Conservation (phyloP, 2,797 vertebrate species). For the Percopsis omiscomaycus region DNA sequence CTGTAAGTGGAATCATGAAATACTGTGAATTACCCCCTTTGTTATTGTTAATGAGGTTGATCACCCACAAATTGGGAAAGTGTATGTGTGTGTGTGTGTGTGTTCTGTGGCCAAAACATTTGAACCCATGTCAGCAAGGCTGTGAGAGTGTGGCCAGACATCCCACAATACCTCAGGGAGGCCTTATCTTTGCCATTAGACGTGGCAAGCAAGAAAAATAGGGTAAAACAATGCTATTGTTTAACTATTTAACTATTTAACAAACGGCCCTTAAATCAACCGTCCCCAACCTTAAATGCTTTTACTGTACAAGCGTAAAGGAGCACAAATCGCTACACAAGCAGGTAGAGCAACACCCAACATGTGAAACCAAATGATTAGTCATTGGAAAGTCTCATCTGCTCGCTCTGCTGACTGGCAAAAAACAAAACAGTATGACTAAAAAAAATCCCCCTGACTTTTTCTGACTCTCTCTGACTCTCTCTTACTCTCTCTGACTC, state of each 20-base stretch:
- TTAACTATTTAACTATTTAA: constrained; percentile 1
- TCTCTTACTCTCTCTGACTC: neutral
- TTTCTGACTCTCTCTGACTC: neutral
- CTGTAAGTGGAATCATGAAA: constrained; percentile 3
- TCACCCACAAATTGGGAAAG: constrained; percentile 16
- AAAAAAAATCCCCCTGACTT: constrained; percentile 25
- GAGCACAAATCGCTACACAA: constrained; percentile 19
- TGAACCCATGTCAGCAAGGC: neutral
- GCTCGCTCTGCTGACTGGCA: constrained; percentile 1
- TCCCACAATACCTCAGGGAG: constrained; percentile 30
- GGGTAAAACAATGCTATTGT: constrained; percentile 16
- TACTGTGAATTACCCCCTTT: constrained; percentile 26
- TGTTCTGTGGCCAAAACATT: constrained; percentile 4
- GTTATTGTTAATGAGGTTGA: constrained; percentile 36
- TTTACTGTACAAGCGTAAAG: constrained; percentile 1
- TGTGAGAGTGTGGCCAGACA: constrained; percentile 16
- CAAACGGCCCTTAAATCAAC: neutral
- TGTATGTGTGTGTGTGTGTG: constrained; percentile 1
- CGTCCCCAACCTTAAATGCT: neutral
- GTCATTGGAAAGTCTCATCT: constrained; percentile 62
- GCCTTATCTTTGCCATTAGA: constrained; percentile 23
- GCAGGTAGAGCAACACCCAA: constrained; percentile 12
- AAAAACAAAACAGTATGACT: too few species aligned
- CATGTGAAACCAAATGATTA: constrained; percentile 31
- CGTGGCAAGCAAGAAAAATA: constrained; percentile 34